Base-by-base conservation (phyloP, 2,888 invertebrate genomes). In the Nemotelus nigrinus region DNA sequence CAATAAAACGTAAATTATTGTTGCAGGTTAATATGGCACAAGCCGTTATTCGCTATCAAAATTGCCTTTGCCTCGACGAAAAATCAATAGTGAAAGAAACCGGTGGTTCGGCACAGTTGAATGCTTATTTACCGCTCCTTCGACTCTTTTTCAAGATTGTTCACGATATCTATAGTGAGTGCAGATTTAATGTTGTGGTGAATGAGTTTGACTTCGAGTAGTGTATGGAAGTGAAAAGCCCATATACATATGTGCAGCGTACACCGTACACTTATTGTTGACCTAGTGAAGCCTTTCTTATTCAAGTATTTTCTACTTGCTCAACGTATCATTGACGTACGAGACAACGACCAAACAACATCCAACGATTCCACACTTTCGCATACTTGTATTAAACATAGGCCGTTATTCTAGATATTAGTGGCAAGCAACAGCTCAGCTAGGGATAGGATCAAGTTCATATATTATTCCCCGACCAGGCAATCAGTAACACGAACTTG, bases 401-500 rank as follows among this genome's bases (percentile, higher is more conserved):
- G 25, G 25, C 25, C 25, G 25, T 25, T 25, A 25, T 25, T 25
- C 25, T 25, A 25, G 25, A 25, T 25, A 25, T 25, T 25, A 25
- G 25, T 25, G 25, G 25, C 25, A 25, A 25, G 25, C 25, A 25
- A 25, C 25, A 25, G 25, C 25, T 25, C 25, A 25, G 25, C 25
- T 25, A 25, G 25, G 25, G 25, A 25, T 70, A 8, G 41, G 55
- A 70, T 70, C 55, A 55, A 55, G 53, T 70, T 70, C 53, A 55
- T 70, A 50, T 55, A 70, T 70, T 70, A 70, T 70, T 72, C 72
- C 60, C 72, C n/a, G 25, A 60, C 44, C 10, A 57, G 45, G 44
- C 71, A 71, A 71, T 72, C 72, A 72, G 72, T 72, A 72, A 72
- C 60, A 72, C 72, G 72, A 72, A 72, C 70, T 70, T 70, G 70